Evolutionary conservation across 2,113 vertebrate species (phyloP), one percentile per base, ranked within the genome.

Genomic region (Eublepharis macularius): DNA sequence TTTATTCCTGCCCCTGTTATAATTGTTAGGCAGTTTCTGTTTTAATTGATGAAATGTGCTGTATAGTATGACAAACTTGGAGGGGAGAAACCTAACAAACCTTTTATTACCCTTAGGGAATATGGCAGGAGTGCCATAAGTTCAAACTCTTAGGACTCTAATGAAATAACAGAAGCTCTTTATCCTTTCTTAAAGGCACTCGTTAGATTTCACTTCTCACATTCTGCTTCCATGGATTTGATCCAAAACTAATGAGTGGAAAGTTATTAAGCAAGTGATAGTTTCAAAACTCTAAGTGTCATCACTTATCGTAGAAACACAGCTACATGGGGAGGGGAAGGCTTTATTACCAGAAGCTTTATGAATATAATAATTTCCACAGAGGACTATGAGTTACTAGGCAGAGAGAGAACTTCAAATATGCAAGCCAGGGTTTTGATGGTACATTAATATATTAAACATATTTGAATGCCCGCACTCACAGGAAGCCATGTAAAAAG

Each of bases 1-100:
- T 95, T 93, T 92, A 92, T 95, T 93, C 93, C 76, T 94, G 91
- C 92, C 94, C 96, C 95, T 95, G 95, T 95, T 96, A 95, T 94
- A 95, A 94, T 95, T 93, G 11, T 94, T 96, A 94, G 92, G 94
- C 95, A 72, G 45, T 92, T 93, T 95, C 94, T 94, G 94, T 95
- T 96, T 96, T 96, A 96, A 95, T 96, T 95, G 94, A 94, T 91
- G 94, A 94, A 95, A 95, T 96, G 95, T 95, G 95, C 95, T 95
- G 95, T 92, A 92, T 91, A 93, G 95, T 93, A 94, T 94, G 94
- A 96, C 94, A 87, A 87, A 88, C 88, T 94, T 95, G 95, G 93
- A 95, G 90, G 95, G 94, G 93, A 90, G 95, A 94, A 63, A n/a
- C 32, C 14, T 39, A 63, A 73, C 51, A 74, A 86, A 95, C 95